Base-by-base conservation (phyloP, 2,888 invertebrate species). In the Linyphia triangularis region DNA sequence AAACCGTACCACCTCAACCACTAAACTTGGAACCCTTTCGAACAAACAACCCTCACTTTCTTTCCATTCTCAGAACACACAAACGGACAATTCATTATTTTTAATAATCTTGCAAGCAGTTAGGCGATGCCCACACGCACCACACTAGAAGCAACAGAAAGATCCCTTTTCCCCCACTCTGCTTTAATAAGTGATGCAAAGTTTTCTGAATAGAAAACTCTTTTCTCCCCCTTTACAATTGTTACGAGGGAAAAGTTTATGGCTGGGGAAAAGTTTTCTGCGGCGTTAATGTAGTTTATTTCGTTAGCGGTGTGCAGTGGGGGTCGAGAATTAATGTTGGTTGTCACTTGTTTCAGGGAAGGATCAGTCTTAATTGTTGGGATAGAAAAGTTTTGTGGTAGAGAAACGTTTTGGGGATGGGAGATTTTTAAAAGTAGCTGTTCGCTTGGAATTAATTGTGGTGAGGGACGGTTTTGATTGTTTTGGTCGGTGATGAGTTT, bases 61-160 rank as follows among this genome's bases (percentile, higher is more conserved):
- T 63, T 86, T 73, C 85, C 57, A 24, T 61, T 43, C 22, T 28
- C 61, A 65, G 65, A 51, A 51, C n/a, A 26, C 73, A 37, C 73
- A 86, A 78, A 79, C 85, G 72, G 65, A 51, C 79, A 37, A 86
- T 86, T 86, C 85, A 86, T 86, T 86, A 86, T 86, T 86, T 86
- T 86, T 86, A 79, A 86, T 86, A 86, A 86, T 86, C 79, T 51
- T 61, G 77, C 59, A 37, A 51, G 77, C 75, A 69, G 75, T 75
- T 63, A 63, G 72, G 19, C 63, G n/a, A 59, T 19, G 37, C 77
- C 40, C n/a, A 22, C 13, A 16, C 63, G 16, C 65, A 19, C 24
- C 40, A 22, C 19, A 51, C 9, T n/a, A 51, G 33, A 37, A 79
- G 78, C 85, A 85, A 86, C 85, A 86, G 85, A 79, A 81, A 65